Conservation (phyloP, 2,113 vertebrate species). For the Oncorhynchus keta region DNA sequence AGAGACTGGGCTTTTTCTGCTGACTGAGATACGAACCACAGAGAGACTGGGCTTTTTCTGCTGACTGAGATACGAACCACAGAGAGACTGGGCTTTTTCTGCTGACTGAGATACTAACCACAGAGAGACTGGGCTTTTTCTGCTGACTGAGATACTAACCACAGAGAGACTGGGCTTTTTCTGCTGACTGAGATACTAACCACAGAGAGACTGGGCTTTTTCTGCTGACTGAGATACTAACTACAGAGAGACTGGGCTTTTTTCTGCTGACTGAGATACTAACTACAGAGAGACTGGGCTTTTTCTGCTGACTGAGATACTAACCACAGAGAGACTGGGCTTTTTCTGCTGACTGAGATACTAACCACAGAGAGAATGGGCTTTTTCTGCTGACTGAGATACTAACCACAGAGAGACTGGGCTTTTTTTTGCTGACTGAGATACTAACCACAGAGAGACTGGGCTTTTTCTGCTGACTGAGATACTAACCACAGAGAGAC, state of each 20-base stretch:
- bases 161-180: background rate
- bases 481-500: background rate
- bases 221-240: too few species aligned
- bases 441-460: background rate
- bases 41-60: background rate
- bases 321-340: background rate
- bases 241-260: too few species aligned
- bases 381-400: background rate
- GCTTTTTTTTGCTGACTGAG: background rate
- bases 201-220: background rate
- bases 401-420: background rate
- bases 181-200: background rate
- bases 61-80: background rate
- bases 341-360: background rate
- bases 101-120: background rate
- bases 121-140: background rate
- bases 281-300: background rate
- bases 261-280: slow-evolving; percentile 8
- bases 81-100: background rate
- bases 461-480: background rate
- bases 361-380: background rate
- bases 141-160: background rate
- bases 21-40: background rate
- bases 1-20: background rate
- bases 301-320: background rate